Percentiles rank a stretch among this genome's conserved stretches.
These are phyloP conservation scores for Etheostoma nigrum DNA, from an alignment of 2,797 vertebrate species.

Conservation along the genomic window DNA sequence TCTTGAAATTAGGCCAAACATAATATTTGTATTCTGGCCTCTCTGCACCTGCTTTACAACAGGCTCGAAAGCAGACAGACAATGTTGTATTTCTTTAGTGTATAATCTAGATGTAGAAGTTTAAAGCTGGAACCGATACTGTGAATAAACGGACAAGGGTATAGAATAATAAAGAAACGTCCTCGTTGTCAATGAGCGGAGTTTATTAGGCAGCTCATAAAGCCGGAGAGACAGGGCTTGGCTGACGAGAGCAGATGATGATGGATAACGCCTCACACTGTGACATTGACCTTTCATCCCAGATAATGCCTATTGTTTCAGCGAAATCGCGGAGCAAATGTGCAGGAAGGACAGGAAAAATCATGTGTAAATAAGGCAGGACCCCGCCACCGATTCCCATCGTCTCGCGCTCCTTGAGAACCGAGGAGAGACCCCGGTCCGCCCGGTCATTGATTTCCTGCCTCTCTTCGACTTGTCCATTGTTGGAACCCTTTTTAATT, in stretches of 20 bases:
- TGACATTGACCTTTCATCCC: slow-evolving; percentile 95
- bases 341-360: slow-evolving; percentile 91
- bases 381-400: slow-evolving; percentile 89
- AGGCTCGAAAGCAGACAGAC: neutral
- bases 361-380: slow-evolving; percentile 91
- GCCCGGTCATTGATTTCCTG: slow-evolving; percentile 92
- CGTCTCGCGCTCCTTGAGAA: slow-evolving; percentile 88
- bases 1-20: neutral
- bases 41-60: slow-evolving; percentile 58
- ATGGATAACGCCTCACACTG: slow-evolving; percentile 89
- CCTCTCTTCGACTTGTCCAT: slow-evolving; percentile 91
- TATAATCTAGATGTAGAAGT: neutral
- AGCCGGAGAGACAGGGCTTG: slow-evolving; percentile 60
- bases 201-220: slow-evolving; percentile 78
- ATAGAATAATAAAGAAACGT: slow-evolving; percentile 46
- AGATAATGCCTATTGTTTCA: slow-evolving; percentile 96
- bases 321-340: slow-evolving; percentile 82
- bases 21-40: neutral
- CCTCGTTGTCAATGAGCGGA: slow-evolving; percentile 51
- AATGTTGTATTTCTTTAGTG: neutral
- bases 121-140: neutral
- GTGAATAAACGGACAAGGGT: slow-evolving; percentile 19
- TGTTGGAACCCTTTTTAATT: slow-evolving; percentile 95
- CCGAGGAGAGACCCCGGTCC: slow-evolving; percentile 86
- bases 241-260: slow-evolving; percentile 87